Evolutionary conservation across 2,797 vertebrate genomes (phyloP).

Genomic region (Enteromius radiatus): DNA sequence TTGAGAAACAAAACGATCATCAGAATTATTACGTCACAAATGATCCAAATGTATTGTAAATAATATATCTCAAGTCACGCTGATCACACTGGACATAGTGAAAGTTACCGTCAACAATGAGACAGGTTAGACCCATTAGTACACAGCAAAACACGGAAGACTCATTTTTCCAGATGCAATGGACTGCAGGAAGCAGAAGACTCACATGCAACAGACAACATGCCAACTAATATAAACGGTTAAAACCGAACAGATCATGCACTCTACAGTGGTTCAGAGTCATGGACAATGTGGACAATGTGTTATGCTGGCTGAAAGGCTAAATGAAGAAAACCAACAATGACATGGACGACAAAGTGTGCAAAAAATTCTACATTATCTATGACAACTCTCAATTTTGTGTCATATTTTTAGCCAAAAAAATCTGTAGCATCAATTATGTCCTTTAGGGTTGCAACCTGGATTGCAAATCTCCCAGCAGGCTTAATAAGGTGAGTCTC

Average conservation of each 20-base stretch:
- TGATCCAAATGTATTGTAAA: background rate
- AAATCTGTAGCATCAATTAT: background rate
- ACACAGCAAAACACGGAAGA: conserved; percentile 18
- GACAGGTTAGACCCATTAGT: conserved; percentile 21
- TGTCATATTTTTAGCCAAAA: background rate
- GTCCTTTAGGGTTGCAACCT: conserved; percentile 12
- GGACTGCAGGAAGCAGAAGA: conserved; percentile 26
- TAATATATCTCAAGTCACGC: background rate
- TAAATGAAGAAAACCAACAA: background rate
- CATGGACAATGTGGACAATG: conserved; percentile 23
- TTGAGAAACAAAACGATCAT: conserved; percentile 51
- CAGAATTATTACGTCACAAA: conserved; percentile 32
- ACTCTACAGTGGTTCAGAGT: background rate
- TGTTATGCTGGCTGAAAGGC: conserved; percentile 15
- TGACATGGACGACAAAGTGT: background rate
- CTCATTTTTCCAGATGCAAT: conserved; percentile 8
- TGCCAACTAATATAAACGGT: conserved; percentile 26
- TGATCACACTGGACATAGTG: background rate
- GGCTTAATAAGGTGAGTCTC: conserved; percentile 31
- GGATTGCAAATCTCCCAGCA: conserved; percentile 11
- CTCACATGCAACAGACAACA: conserved; percentile 28
- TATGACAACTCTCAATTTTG: background rate
- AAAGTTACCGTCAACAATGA: conserved; percentile 24
- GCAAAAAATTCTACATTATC: background rate
- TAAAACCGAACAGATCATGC: conserved; percentile 33